Base-by-base conservation (phyloP, 2,888 invertebrate genomes). In the Heliconius charithonia region DNA sequence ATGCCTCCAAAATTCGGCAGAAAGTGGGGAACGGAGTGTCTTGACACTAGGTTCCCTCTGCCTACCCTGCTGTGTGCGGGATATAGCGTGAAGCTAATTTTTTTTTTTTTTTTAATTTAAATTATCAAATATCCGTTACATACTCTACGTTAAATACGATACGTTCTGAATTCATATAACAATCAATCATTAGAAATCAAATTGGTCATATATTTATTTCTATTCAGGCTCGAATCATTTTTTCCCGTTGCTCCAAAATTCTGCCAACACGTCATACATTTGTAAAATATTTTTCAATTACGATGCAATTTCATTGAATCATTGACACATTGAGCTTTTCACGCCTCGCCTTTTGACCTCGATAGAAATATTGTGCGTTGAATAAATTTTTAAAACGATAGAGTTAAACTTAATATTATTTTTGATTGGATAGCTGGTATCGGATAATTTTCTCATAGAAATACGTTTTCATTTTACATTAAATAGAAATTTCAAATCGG, bases 311-410 rank as follows among this genome's bases (percentile, higher is more conserved):
- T 77, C 59, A 32, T 76, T 69, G 79, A 79, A 79, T 79, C 76
- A 74, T 69, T 79, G 79, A 73, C 69, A 77, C 62, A 66, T 56
- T 70, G 73, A 77, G 69, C 72, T 71, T 79, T 79, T 74, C 77
- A 74, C 77, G 77, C 77, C 73, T 77, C 77, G 74, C 19, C 65
- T 85, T 82, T 85, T 69, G 74, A 79, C 77, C 69, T 45, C 45
- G 89, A 88, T 86, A 83, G 82, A 78, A 78, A 73, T 78, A 78
- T 73, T 73, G 67, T 78, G 59, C 27, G 27, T 77, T 73, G 66
- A 29, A 77, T 77, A 66, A 66, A 41, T 67, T 41, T 37, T 41
- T 37, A 74, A 63, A 63, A 27, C 41, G 45, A 41, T 74, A 45
- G 45, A 74, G 41, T 63, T 63, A 27, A 65, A 63, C 41, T 59